These are phyloP conservation scores for Lymantria monacha DNA, from an alignment of 2,888 invertebrate genomes.

Conservation along the genomic window DNA sequence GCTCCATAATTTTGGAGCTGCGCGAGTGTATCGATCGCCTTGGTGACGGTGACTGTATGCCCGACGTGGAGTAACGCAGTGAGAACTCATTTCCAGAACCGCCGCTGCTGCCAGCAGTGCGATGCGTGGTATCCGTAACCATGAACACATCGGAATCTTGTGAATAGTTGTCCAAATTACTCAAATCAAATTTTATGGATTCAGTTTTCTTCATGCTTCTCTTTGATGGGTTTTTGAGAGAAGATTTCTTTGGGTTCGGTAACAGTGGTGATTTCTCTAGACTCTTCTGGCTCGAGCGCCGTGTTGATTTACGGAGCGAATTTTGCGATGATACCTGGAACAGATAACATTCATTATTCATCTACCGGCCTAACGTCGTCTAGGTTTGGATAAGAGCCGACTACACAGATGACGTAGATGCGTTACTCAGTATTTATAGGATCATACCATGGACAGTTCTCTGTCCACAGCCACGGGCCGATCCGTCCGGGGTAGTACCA, in stretches of 20 bases:
- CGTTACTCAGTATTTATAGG: too few relatives aligned
- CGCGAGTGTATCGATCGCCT: constrained; percentile 49
- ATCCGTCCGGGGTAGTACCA: too few relatives aligned
- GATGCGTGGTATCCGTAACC: constrained; percentile 21
- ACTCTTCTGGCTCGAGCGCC: constrained; percentile 22
- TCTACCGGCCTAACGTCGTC: too few relatives aligned
- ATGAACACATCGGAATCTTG: constrained; percentile 28
- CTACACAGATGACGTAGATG: too few relatives aligned
- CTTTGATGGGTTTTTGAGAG: constrained; percentile 55
- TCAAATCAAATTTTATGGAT: constrained; percentile 71
- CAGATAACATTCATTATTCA: too few relatives aligned
- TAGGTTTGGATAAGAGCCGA: too few relatives aligned
- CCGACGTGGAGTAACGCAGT: constrained; percentile 48
- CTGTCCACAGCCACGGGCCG: too few relatives aligned
- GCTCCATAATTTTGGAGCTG: constrained; percentile 45
- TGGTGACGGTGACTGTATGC: constrained; percentile 43
- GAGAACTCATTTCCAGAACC: constrained; percentile 40
- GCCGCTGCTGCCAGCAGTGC: constrained; percentile 3
- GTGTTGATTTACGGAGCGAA: constrained; percentile 11
- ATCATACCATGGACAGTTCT: too few relatives aligned
- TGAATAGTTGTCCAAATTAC: constrained; percentile 49
- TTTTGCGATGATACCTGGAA: constrained; percentile 32
- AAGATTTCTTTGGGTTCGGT: constrained; percentile 58
- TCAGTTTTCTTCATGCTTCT: constrained; percentile 52
- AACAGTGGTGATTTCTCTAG: constrained; percentile 24